Evolutionary conservation across 2,888 invertebrate genomes (phyloP).

Genomic region (Troides aeacus): DNA sequence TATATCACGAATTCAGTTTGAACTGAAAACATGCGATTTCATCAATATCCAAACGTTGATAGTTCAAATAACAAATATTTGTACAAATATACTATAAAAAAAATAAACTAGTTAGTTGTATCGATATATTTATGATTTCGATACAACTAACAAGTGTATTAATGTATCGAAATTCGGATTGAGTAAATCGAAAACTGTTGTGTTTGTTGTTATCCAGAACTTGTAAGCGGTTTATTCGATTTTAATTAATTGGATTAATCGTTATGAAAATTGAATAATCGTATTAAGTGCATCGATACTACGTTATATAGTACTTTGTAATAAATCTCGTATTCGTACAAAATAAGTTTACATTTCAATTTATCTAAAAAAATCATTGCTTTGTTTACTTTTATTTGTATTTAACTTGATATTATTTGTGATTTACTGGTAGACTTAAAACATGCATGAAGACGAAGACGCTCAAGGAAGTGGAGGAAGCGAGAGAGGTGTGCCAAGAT

Average conservation of each 20-base stretch:
- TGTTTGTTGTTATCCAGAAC: neutral
- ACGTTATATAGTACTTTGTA: neutral
- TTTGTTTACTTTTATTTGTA: no score
- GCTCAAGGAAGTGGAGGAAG: no score
- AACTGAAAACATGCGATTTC: no score
- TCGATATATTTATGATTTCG: neutral
- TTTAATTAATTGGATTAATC: neutral
- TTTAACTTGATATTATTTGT: no score
- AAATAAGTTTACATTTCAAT: neutral
- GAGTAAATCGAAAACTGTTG: neutral
- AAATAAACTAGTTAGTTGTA: neutral
- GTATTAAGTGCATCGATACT: neutral
- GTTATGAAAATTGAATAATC: constrained; percentile 4
- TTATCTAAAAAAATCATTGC: neutral
- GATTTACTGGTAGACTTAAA: no score
- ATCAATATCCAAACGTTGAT: no score
- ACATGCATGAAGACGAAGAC: no score
- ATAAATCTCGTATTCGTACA: neutral
- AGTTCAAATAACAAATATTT: no score
- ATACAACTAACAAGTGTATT: neutral
- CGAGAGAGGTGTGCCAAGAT: no score
- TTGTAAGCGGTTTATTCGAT: neutral
- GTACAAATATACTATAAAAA: neutral
- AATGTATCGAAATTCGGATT: neutral
- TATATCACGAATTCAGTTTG: no score